Percentiles rank a stretch among this genome's conserved stretches.
Evolutionary conservation across 1,140 invertebrate genomes (phyloP).

Genomic region (Mercenaria mercenaria): DNA sequence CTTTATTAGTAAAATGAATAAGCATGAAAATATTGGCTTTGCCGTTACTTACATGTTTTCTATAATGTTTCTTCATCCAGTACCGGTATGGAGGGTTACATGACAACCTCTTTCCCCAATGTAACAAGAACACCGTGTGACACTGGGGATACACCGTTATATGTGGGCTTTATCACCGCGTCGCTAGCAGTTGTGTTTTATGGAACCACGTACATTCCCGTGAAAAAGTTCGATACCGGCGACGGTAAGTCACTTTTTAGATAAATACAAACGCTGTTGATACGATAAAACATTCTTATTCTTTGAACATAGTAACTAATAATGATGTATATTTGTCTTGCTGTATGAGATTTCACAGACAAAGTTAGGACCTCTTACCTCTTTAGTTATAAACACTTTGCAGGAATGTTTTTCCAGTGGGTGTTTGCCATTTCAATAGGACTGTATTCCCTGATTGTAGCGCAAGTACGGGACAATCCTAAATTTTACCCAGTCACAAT

Average conservation of each 20-base stretch:
- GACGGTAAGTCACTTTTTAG: slow-evolving; percentile 83
- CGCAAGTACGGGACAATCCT: slow-evolving; percentile 76
- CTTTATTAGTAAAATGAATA: too few species aligned
- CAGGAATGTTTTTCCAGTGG: slow-evolving; percentile 86
- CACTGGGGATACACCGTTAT: too few species aligned
- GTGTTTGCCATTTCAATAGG: slow-evolving; percentile 83
- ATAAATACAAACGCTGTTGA: too few species aligned
- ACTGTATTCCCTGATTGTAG: slow-evolving; percentile 79
- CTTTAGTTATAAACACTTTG: too few species aligned
- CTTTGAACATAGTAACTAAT: too few species aligned
- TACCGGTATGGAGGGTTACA: too few species aligned
- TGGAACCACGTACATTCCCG: slow-evolving; percentile 86
- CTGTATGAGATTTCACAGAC: slow-evolving; percentile 82
- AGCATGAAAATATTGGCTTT: too few species aligned
- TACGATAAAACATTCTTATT: too few species aligned
- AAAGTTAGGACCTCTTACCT: slow-evolving; percentile 78
- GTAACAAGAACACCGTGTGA: too few species aligned
- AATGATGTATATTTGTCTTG: slow-evolving; percentile 86
- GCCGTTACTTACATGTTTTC: too few species aligned
- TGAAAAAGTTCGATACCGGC: slow-evolving; percentile 86
- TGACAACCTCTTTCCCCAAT: too few species aligned
- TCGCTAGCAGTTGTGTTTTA: slow-evolving; percentile 83
- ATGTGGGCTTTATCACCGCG: slow-evolving; percentile 82
- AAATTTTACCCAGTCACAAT: slow-evolving; percentile 83
- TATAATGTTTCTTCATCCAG: too few species aligned